Evolutionary conservation across 64 coral and sea anemone species (phyloP), one percentile per base, ranked within the genome.

Genomic region (Pocillopora damicornis): DNA sequence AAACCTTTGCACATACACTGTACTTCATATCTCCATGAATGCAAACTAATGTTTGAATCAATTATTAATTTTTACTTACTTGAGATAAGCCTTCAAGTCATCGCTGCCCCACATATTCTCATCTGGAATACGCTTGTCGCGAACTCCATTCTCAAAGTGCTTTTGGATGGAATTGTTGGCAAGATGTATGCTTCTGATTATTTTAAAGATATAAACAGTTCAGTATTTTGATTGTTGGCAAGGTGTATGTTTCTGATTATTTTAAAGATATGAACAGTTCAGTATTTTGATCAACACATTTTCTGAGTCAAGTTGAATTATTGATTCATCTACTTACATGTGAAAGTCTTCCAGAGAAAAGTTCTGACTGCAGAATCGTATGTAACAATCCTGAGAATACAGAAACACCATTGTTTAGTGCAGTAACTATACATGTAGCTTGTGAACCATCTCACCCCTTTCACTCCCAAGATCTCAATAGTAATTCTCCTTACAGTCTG

Each of bases 21-120:
- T 51, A 51, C 42, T 7, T 51, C 42, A 51, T 51, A 51, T 51
- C 42, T 51, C 42, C 7, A 51, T 51, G 42, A 51, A 51, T 51
- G 42, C 42, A 51, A 51, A 7, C 42, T 51, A 7, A 2, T 7
- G 7, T 0, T 51, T 51, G 7, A 51, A 51, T 7, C 42, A 4
- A 7, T 51, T 51, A 51, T 51, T 0, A 51, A 51, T 51, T 51
- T 51, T 34, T 37, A 88, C 87, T 82, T 81, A 95, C 96, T 83
- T 95, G 37, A 98, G 88, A 75, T 95, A 98, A 18, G 71, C 81
- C 75, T 90, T 87, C 58, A 98, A 95, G 16, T 98, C 93, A 36
- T 98, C 96, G 58, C 90, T 94, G 23, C 86, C 86, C 96, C 96
- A 98, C 96, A 98, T 98, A 71, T 98, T 98, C 11, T 98, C 93